Evolutionary conservation across 2,797 vertebrate genomes (phyloP), one percentile per base, ranked within the genome.

Genomic region (Gymnodraco acuticeps): DNA sequence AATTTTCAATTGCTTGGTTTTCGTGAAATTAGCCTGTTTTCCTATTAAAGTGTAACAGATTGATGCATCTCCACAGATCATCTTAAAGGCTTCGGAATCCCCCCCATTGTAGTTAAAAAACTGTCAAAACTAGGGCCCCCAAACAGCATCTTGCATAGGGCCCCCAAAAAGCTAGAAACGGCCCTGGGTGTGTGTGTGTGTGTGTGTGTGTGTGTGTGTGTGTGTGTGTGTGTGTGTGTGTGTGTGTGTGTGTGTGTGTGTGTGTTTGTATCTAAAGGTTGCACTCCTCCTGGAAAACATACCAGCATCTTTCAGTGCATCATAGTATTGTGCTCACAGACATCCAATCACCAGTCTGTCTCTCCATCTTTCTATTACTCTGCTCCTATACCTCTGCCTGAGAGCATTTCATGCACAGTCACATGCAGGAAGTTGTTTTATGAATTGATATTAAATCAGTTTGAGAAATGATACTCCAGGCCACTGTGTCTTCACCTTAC

Each of bases 281-380:
- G 31, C 38, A 52, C 66, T 33, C 3, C n/a, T 42, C 42, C 45
- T 50, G 55, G 67, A 71, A 62, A 70, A 45, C 72, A 33, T 55
- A 5, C 66, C 67, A 58, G 38, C 59, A 80, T 50, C 43, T 75
- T 51, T 56, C 52, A 43, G 38, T 61, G 42, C 54, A 47, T 59
- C 48, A 61, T 61, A 61, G 54, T 70, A 20, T 75, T 70, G 41
- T 53, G 59, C 61, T 53, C 51, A 67, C 23, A 78, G 64, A 45
- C 43, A 64, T 72, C 55, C 56, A 33, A 63, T 55, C 63, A 72
- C 56, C 56, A 48, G 27, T 42, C 58, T 68, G 42, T 62, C 65
- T 63, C 51, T 48, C 48, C 19, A 48, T 46, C 41, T 33, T 51
- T 46, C 5, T 48, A 47, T 15, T 50, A 43, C 55, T 47, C 33